phyloP scores from a whole-genome alignment of 2,797 vertebrate genomes.

The Luscinia megarhynchos region DNA sequence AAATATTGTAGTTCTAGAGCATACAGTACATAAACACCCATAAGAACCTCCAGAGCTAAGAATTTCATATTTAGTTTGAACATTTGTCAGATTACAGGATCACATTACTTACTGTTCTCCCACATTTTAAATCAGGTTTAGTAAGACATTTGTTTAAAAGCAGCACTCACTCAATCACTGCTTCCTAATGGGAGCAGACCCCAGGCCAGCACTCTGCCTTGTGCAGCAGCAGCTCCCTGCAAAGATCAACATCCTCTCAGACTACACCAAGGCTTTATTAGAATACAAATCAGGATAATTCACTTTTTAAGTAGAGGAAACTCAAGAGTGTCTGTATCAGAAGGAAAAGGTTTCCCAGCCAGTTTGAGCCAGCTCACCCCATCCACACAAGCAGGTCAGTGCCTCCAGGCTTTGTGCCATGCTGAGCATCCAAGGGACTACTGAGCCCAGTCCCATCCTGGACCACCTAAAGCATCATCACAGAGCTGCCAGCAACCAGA shows the following conservation, averaged over 20 bases:
- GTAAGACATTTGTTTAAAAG: neutral
- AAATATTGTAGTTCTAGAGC: neutral
- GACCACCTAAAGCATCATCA: neutral
- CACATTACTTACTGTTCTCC: neutral
- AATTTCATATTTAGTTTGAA: neutral
- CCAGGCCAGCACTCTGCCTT: neutral
- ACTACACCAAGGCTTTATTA: accelerated
- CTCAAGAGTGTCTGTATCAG: neutral
- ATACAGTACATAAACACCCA: neutral
- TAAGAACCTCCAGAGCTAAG: neutral
- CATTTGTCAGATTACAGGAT: neutral
- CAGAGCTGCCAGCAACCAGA: neutral
- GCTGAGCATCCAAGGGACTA: accelerated
- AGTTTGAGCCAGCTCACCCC: neutral
- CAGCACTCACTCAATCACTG: neutral
- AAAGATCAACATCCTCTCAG: neutral
- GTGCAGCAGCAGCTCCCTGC: neutral
- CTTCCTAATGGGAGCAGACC: neutral
- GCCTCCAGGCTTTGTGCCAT: accelerated
- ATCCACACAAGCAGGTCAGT: accelerated
- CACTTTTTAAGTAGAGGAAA: neutral
- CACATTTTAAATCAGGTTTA: neutral
- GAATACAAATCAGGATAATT: neutral
- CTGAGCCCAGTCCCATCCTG: accelerated
- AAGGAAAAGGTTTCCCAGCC: neutral